Base-by-base conservation (phyloP, 1,140 invertebrate genomes). In the Pollicipes pollicipes region DNA sequence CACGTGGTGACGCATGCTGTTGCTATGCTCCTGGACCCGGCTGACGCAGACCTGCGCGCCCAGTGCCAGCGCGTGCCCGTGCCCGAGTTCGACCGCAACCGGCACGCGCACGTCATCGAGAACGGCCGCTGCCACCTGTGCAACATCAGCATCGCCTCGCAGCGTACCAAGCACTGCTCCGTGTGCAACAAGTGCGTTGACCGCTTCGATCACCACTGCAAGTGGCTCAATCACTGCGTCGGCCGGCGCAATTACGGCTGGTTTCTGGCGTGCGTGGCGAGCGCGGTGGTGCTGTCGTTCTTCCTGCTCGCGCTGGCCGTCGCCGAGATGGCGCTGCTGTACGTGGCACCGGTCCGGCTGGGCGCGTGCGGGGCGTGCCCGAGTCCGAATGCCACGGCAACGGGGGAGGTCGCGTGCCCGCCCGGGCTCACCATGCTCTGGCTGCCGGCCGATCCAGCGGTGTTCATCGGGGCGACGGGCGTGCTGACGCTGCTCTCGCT, bases 181-280 rank as follows among this genome's bases (percentile, higher is more conserved):
- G 85, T 91, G 68, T 98, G 96, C 81, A 98, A 98, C 82, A 98
- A 98, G 83, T 98, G 96, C 80, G 88, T 98, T 1, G 85, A 86
- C 8, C 84, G 87, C 45, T 98, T 98, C 80, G 96, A 98, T 75
- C 85, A 86, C 75, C 95, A 97, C 79, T 98, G 95, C 82, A 95
- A 96, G 82, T 98, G 95, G 95, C 82, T 98, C 31, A 98, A 98
- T 81, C 95, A 95, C 78, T 98, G 95, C 81, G 87, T 98, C 30
- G 95, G 95, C 0, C 84, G 84, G 16, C 83, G 91, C 72, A 98
- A 98, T 78, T 98, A 98, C 81, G 84, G 82, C 31, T 86, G 88
- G 29, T 97, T 97, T 79, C 83, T 96, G 31, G 84, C 87, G 75
- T 93, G 90, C 76, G 85, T 97, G 16, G 82, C 88, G 27, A 90